phyloP scores from a whole-genome alignment of 2,888 invertebrate genomes.

The Adelphocoris suturalis region DNA sequence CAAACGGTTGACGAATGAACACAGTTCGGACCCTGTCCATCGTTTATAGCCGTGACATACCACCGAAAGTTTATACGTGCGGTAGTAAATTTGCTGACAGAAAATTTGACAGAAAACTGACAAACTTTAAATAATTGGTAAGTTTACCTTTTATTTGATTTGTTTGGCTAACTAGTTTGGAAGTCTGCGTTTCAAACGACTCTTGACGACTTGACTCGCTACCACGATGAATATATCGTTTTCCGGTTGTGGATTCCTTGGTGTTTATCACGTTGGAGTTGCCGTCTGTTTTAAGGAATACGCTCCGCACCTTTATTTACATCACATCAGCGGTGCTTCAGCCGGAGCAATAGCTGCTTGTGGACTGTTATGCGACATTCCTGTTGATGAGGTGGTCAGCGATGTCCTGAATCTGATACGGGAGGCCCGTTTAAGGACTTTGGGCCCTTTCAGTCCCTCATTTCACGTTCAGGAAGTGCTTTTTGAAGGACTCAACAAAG shows the following conservation, averaged over 20 bases:
- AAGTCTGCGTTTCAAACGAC: not conserved
- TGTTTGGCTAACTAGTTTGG: not conserved
- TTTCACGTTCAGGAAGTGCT: constrained; percentile 90
- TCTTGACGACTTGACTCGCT: not conserved
- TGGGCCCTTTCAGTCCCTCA: constrained; percentile 97
- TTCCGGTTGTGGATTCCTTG: constrained; percentile 99
- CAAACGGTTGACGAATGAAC: constrained; percentile 5
- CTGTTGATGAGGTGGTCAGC: constrained; percentile 93
- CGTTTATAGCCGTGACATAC: not conserved
- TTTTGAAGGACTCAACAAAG: constrained; percentile 78
- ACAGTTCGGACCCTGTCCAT: not conserved
- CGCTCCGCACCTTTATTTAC: constrained; percentile 92
- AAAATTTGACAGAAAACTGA: too few relatives aligned
- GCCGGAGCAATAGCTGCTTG: constrained; percentile 96
- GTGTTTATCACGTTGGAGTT: constrained; percentile 99
- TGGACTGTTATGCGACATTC: constrained; percentile 91
- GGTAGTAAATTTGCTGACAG: not conserved
- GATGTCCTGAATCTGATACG: constrained; percentile 93
- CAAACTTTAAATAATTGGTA: not conserved
- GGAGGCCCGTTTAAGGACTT: constrained; percentile 92
- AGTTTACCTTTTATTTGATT: too few relatives aligned
- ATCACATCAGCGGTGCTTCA: constrained; percentile 96
- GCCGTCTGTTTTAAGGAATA: constrained; percentile 98
- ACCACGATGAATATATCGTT: constrained; percentile 99
- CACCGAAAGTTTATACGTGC: not conserved